A percentile compares a stretch with the other conserved stretches of the same genome.
phyloP scores from a whole-genome alignment of 2,113 vertebrate species.

The Leucosticte australis region DNA sequence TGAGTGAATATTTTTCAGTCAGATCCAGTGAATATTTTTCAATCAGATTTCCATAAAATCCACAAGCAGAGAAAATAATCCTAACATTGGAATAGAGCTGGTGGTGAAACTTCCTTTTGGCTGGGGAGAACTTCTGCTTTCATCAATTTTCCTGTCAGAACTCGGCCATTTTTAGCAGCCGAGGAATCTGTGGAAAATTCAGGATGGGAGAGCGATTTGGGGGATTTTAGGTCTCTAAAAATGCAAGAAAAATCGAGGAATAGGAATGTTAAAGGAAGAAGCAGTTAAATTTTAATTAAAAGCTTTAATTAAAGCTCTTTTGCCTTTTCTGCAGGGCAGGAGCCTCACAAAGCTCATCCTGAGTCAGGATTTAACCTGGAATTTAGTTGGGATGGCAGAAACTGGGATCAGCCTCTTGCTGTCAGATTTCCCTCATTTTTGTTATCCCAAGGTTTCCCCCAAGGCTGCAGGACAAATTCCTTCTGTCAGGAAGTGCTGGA shows the following conservation, averaged over 20 bases:
- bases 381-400: neutral
- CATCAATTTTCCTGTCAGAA: neutral
- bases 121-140: neutral
- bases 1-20: neutral
- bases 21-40: neutral
- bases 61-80: neutral
- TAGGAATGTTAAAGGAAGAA: neutral
- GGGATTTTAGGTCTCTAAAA: neutral
- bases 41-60: slow-evolving; percentile 1
- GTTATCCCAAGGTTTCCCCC: neutral
- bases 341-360: neutral
- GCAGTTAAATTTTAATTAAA: neutral
- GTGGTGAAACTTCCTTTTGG: neutral
- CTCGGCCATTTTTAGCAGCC: neutral
- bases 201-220: neutral
- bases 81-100: neutral
- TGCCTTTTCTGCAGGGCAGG: neutral
- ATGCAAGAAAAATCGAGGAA: neutral
- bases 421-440: neutral
- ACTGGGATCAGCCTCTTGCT: neutral
- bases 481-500: neutral
- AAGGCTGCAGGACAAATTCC: neutral
- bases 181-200: neutral
- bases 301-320: neutral
- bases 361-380: neutral